Percentiles rank a stretch among this genome's conserved stretches.
Conservation (phyloP, 1,140 invertebrate species). For the Whitmania pigra region DNA sequence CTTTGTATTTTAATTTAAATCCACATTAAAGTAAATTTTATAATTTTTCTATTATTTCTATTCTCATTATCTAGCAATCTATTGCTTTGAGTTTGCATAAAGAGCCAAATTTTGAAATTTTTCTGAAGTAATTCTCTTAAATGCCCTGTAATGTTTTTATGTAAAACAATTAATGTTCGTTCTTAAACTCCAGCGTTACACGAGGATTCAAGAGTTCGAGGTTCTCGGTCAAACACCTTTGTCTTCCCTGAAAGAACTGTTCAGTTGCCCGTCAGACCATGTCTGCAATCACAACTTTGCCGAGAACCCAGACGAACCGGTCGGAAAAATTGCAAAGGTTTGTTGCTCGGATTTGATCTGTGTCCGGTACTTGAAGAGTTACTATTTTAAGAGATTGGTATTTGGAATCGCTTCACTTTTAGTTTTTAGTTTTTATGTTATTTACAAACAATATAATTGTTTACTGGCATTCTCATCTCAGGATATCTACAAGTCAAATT, state of each 20-base stretch:
- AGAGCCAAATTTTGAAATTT: no score
- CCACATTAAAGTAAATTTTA: no score
- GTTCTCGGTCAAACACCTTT: slow-evolving; percentile 53
- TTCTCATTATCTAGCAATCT: no score
- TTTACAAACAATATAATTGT: slow-evolving; percentile 15
- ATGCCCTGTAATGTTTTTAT: no score
- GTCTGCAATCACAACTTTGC: slow-evolving; percentile 52
- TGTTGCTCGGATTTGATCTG: not conserved
- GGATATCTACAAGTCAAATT: slow-evolving; percentile 57
- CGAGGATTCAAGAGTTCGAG: slow-evolving; percentile 45
- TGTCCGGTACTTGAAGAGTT: not conserved
- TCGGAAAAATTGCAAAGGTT: slow-evolving; percentile 45
- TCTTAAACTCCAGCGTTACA: not conserved
- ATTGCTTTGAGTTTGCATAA: no score
- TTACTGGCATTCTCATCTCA: slow-evolving; percentile 34
- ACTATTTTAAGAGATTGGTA: no score
- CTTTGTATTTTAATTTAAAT: no score
- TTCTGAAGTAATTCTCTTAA: no score
- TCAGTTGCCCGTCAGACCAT: slow-evolving; percentile 55
- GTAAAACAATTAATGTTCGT: no score
- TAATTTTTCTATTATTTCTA: no score
- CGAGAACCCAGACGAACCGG: slow-evolving; percentile 43
- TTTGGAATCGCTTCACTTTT: no score
- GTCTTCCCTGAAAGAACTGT: slow-evolving; percentile 52
- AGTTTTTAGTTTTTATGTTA: not conserved